phyloP scores from a whole-genome alignment of 2,888 invertebrate genomes.

The Stegana nigrithorax region DNA sequence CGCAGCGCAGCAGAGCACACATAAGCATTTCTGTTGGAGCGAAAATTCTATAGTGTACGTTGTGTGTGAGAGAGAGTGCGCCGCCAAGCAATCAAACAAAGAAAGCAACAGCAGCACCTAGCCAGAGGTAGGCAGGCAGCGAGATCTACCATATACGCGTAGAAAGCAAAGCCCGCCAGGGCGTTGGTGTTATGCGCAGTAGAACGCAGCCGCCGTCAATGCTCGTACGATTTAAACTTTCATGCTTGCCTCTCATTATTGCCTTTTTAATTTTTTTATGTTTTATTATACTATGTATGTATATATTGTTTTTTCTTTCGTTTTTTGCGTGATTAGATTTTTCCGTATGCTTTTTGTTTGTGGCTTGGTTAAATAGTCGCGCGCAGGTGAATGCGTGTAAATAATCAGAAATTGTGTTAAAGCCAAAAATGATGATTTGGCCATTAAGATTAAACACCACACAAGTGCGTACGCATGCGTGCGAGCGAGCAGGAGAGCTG shows the following conservation, averaged over 20 bases:
- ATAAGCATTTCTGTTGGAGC: slow-evolving; percentile 19
- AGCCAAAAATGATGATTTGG: too few relatives aligned
- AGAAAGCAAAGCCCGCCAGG: too few relatives aligned
- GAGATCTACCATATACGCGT: too few relatives aligned
- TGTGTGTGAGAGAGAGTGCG: neutral
- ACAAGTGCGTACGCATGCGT: too few relatives aligned
- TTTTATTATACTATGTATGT: too few relatives aligned
- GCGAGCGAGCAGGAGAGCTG: too few relatives aligned
- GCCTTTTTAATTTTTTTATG: too few relatives aligned
- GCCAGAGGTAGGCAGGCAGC: neutral
- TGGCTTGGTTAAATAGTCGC: neutral
- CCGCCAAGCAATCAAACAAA: neutral
- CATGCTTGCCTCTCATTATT: too few relatives aligned
- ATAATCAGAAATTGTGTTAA: neutral
- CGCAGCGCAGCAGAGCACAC: slow-evolving; percentile 25
- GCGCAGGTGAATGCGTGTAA: neutral
- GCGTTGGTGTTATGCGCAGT: too few relatives aligned
- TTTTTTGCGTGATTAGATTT: slow-evolving; percentile 10
- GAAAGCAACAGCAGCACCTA: neutral
- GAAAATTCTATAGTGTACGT: slow-evolving; percentile 38
- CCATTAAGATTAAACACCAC: too few relatives aligned
- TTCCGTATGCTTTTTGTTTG: neutral
- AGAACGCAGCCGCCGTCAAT: neutral
- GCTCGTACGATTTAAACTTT: neutral
- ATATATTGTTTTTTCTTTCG: too few relatives aligned